A percentile compares a stretch with the other conserved stretches of the same genome.
Conservation (phyloP, 2,113 vertebrate species). For the Psophia crepitans region DNA sequence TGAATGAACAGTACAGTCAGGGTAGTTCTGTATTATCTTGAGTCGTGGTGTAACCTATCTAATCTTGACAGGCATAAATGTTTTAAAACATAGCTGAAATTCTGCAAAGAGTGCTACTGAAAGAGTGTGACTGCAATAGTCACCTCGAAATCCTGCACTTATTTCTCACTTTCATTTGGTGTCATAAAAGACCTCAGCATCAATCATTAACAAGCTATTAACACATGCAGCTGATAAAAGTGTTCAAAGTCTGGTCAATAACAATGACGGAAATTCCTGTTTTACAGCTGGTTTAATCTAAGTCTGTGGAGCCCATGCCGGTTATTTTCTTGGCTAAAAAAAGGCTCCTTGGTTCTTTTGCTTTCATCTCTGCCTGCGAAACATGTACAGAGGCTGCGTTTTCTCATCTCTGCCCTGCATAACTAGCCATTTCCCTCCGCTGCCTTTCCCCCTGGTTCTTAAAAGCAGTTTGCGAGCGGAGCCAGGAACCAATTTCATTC, state of each 20-base stretch:
- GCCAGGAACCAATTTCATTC: not conserved
- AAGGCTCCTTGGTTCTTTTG: slow-evolving; percentile 48
- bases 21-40: not conserved
- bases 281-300: slow-evolving; percentile 71
- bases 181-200: slow-evolving; percentile 76
- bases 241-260: slow-evolving; percentile 70
- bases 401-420: slow-evolving; percentile 54
- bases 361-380: slow-evolving; percentile 81
- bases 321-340: slow-evolving; percentile 65
- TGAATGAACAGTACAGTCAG: slow-evolving; percentile 16
- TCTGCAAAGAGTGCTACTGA: not conserved
- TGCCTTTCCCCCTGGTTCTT: not conserved
- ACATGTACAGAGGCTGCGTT: slow-evolving; percentile 50
- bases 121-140: slow-evolving; percentile 5
- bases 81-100: slow-evolving; percentile 65
- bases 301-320: not conserved
- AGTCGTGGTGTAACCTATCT: slow-evolving; percentile 1
- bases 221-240: slow-evolving; percentile 79
- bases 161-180: slow-evolving; percentile 70
- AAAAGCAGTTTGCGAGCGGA: not conserved
- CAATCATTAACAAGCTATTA: slow-evolving; percentile 85
- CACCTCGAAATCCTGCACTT: slow-evolving; percentile 62
- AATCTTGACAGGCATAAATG: slow-evolving; percentile 59
- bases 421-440: not conserved
- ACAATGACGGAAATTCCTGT: slow-evolving; percentile 75